Evolutionary conservation across 2,888 invertebrate genomes (phyloP), one percentile per base, ranked within the genome.

Genomic region (Troglohyphantes excavatus): DNA sequence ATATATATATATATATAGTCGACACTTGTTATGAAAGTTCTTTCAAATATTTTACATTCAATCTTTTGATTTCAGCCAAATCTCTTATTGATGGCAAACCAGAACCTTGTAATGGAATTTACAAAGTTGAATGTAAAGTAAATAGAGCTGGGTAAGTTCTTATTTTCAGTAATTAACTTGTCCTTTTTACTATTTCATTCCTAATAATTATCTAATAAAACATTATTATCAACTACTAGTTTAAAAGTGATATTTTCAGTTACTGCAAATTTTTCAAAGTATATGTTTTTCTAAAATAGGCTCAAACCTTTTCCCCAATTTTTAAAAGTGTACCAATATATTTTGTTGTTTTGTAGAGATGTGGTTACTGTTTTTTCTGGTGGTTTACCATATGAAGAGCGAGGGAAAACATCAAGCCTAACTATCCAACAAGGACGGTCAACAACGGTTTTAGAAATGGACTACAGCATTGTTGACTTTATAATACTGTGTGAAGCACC

Each of bases 371-470:
- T 99, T 95, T 99, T 99, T 95, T 98, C 98, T 92, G 99, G 99
- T 92, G 99, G 99, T 75, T 96, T 98, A 95, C 96, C 98, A 86
- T 96, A 96, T 93, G 98, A 98, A 94, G 89, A 90, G 46, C 75
- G 79, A 67, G 91, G 91, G 13, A 87, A 90, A 72, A 91, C 91
- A 21, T 91, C 91, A 65, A 91, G 98, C 94, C 96, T 99, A 94
- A 98, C 98, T 39, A 98, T 99, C 92, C 97, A 98, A 94, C 97
- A 97, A 94, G 98, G 98, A 92, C 98, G 98, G 95, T 97, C 96
- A 92, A 98, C 98, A 92, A 98, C 98, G 43, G 98, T 99, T 91
- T 95, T 99, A 93, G 99, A 99, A 95, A 99, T 99, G 99, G 99
- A 99, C 94, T 98, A 99, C 94, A 97, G 96, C 93, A 98, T 99